These are phyloP conservation scores for Tolypeutes matacus DNA, from an alignment of 2,797 vertebrate species.

Conservation along the genomic window DNA sequence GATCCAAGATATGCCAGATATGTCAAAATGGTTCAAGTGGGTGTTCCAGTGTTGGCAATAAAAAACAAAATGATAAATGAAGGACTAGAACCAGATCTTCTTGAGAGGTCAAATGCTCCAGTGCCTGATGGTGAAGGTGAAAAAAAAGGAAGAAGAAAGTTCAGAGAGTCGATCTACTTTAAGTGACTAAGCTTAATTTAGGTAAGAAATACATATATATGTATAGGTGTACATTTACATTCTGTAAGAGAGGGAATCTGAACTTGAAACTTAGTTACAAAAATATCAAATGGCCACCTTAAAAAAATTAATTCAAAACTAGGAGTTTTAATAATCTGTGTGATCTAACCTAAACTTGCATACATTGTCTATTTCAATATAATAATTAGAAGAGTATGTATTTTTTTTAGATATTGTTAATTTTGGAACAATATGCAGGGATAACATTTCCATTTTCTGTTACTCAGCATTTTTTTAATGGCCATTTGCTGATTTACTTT, in stretches of 20 bases:
- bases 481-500: not conserved
- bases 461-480: not conserved
- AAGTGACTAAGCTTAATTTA: too few species aligned
- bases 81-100: conserved; percentile 94
- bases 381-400: not conserved
- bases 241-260: too few species aligned
- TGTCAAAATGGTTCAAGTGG: conserved; percentile 99
- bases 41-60: conserved; percentile 98
- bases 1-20: conserved; percentile 87
- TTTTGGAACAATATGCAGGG: not conserved
- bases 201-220: too few species aligned
- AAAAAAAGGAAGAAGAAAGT: too few species aligned
- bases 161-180: too few species aligned
- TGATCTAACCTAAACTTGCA: conserved; percentile 10
- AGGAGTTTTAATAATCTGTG: not conserved
- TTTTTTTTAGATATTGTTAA: not conserved
- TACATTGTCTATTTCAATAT: not conserved
- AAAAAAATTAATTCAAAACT: conserved; percentile 22
- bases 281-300: not conserved
- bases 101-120: conserved; percentile 88
- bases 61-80: conserved; percentile 98
- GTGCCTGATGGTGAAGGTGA: too few species aligned
- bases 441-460: conserved; percentile 13
- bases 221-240: too few species aligned
- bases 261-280: too few species aligned